Conservation (phyloP, 2,888 invertebrate species). For the Acanthosepion esculentum region DNA sequence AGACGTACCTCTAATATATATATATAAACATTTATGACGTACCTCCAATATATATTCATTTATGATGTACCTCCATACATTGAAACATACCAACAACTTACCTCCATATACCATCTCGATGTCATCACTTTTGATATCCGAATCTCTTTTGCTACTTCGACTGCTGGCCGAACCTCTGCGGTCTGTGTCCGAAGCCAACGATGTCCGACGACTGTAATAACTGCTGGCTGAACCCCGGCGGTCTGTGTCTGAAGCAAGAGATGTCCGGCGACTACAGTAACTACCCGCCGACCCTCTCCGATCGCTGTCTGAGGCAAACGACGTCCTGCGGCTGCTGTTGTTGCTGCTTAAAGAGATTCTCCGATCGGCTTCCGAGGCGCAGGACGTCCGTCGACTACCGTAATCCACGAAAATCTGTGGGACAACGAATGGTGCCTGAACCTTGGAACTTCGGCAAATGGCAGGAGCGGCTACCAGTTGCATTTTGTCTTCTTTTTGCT, state of each 20-base stretch:
- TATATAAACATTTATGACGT: no score
- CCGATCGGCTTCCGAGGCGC: slow-evolving; percentile 64
- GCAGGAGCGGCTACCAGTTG: slow-evolving; percentile 66
- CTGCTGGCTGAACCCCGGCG: slow-evolving; percentile 68
- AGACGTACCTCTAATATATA: no score
- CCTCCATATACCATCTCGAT: slow-evolving; percentile 68
- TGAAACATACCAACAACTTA: slow-evolving; percentile 49
- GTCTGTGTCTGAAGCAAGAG: slow-evolving; percentile 66
- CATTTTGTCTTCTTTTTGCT: slow-evolving; percentile 64
- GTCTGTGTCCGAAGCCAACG: slow-evolving; percentile 67
- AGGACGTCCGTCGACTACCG: slow-evolving; percentile 68
- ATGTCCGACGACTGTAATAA: slow-evolving; percentile 66
- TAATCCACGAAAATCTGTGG: slow-evolving; percentile 72
- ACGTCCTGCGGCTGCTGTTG: slow-evolving; percentile 61
- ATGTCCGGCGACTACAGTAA: slow-evolving; percentile 67
- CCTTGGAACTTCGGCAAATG: slow-evolving; percentile 62
- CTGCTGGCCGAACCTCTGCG: slow-evolving; percentile 66
- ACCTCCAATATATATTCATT: no score
- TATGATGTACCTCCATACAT: no score
- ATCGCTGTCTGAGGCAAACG: slow-evolving; percentile 62
- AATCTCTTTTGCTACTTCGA: slow-evolving; percentile 65
- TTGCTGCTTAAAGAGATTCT: slow-evolving; percentile 50
- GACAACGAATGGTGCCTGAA: slow-evolving; percentile 69
- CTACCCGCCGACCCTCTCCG: slow-evolving; percentile 68
- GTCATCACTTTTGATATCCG: slow-evolving; percentile 68